These are phyloP conservation scores for Medauroidea extradentata DNA, from an alignment of 1,140 invertebrate genomes.

Conservation along the genomic window DNA sequence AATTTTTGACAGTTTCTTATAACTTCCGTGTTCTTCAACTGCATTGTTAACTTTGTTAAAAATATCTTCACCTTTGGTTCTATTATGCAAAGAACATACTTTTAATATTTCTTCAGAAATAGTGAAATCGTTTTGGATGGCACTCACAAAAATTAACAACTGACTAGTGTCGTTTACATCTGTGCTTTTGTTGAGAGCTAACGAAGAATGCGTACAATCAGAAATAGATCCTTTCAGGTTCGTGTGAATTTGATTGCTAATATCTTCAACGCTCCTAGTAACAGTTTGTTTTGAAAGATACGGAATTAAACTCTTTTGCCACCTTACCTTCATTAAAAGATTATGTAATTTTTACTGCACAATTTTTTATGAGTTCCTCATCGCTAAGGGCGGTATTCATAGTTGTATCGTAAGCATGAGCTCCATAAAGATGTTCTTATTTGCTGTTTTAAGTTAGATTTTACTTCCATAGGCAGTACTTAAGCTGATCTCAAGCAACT, in stretches of 20 bases:
- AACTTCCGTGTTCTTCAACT: background rate
- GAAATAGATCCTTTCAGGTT: background rate
- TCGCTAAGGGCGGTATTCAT: no score
- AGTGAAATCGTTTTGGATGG: background rate
- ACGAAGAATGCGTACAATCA: background rate
- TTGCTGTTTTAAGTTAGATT: no score
- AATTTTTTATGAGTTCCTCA: background rate
- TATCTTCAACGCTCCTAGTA: constrained; percentile 1
- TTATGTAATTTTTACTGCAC: constrained; percentile 1
- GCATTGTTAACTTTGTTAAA: background rate
- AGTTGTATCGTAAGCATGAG: no score
- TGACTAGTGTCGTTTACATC: background rate
- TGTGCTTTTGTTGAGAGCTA: background rate
- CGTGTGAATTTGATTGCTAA: background rate
- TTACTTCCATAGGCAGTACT: no score
- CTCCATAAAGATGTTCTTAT: no score
- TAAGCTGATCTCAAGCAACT: no score
- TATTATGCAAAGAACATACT: background rate
- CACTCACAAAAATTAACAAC: background rate
- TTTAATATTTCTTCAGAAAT: background rate
- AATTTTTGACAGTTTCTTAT: no score
- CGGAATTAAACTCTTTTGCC: background rate
- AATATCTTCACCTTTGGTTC: constrained; percentile 3
- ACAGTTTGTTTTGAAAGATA: constrained; percentile 4
- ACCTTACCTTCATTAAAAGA: constrained; percentile 2